phyloP scores from a whole-genome alignment of 2,797 vertebrate genomes.

The Acanthis flammea region DNA sequence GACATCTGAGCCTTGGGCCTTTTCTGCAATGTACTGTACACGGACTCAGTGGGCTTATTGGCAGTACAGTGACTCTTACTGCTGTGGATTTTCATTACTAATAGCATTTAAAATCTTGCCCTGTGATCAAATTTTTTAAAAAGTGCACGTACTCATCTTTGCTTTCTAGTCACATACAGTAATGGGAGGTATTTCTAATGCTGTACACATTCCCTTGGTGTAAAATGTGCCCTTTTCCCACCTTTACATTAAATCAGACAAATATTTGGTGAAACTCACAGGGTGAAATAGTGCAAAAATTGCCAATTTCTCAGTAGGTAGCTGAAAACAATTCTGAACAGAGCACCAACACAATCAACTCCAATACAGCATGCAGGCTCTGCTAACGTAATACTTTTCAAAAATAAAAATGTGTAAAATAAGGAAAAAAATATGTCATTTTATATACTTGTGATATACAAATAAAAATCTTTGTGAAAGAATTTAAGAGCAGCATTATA shows the following conservation, averaged over 20 bases:
- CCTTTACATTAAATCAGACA: constrained; percentile 12
- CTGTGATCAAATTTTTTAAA: not conserved
- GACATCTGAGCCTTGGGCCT: constrained; percentile 47
- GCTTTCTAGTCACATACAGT: not conserved
- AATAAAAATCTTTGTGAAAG: not conserved
- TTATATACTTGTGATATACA: not conserved
- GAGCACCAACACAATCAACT: not conserved
- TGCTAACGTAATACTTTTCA: not conserved
- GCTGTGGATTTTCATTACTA: not conserved
- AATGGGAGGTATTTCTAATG: not conserved
- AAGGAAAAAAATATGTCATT: not conserved
- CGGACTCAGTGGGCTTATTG: not conserved
- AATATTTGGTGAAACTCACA: not conserved
- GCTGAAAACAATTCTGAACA: not conserved
- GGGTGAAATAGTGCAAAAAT: not conserved
- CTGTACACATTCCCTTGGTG: not conserved
- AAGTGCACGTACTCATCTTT: not conserved
- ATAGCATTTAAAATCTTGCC: not conserved
- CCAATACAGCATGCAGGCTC: not conserved
- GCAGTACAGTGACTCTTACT: not conserved
- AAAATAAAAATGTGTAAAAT: not conserved
- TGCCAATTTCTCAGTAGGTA: not conserved
- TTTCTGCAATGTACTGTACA: constrained; percentile 1
- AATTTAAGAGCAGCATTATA: not conserved
- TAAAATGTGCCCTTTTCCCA: not conserved